Conservation (phyloP, 2,888 invertebrate species). For the Prionchulus punctatus region DNA sequence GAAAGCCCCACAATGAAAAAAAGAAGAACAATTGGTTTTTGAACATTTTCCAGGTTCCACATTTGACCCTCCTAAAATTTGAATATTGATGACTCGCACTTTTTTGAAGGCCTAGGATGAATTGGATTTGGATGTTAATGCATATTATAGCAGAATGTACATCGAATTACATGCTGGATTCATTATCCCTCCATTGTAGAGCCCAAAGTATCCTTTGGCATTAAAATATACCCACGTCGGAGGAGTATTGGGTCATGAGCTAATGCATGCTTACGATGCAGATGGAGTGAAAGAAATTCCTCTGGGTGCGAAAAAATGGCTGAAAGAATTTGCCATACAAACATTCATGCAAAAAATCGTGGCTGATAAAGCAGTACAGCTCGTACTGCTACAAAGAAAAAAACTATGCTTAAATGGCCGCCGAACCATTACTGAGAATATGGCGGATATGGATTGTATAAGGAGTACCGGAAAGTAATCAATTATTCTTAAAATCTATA, state of each 20-base stretch:
- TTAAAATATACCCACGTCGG: not conserved
- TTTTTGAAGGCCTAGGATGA: too few relatives aligned
- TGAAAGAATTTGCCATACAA: not conserved
- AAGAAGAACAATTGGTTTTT: too few relatives aligned
- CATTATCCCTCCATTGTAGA: not conserved
- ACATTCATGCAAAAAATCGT: not conserved
- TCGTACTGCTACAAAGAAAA: not conserved
- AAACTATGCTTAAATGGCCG: not conserved
- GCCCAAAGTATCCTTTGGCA: not conserved
- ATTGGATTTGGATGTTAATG: too few relatives aligned
- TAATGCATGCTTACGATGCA: not conserved
- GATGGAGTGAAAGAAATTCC: not conserved
- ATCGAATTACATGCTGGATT: too few relatives aligned
- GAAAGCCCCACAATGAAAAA: too few relatives aligned
- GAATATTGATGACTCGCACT: too few relatives aligned
- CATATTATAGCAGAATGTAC: too few relatives aligned
- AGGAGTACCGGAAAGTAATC: too few relatives aligned
- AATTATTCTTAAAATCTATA: too few relatives aligned
- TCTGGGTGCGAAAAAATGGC: not conserved
- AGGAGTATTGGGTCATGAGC: not conserved
- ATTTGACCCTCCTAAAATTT: too few relatives aligned
- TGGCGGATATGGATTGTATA: not conserved
- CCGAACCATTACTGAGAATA: not conserved
- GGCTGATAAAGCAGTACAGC: not conserved
- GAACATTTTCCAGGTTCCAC: too few relatives aligned